Percentiles rank a stretch among this genome's conserved stretches.
These are phyloP conservation scores for Lycocerus yunnanus DNA, from an alignment of 2,888 invertebrate species.

Conservation along the genomic window DNA sequence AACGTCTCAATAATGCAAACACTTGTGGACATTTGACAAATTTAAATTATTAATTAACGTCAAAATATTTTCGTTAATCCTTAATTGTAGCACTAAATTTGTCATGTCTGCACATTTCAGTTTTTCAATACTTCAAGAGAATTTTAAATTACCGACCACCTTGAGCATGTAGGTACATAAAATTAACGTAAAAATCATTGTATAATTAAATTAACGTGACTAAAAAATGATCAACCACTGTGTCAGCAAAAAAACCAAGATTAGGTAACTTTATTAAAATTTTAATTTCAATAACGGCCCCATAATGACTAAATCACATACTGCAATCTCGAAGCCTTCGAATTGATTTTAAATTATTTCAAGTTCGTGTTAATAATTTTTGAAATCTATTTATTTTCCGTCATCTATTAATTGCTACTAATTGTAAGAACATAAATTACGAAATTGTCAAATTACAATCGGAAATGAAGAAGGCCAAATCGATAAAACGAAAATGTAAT, in stretches of 20 bases:
- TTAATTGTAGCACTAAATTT: background rate
- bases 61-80: background rate
- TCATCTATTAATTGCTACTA: slow-evolving; percentile 1
- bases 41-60: background rate
- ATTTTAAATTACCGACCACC: background rate
- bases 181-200: background rate
- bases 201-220: background rate
- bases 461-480: slow-evolving; percentile 1
- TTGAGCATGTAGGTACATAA: background rate
- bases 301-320: background rate
- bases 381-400: slow-evolving; percentile 1
- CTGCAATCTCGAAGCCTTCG: background rate
- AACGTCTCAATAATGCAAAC: background rate
- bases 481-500: background rate
- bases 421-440: background rate
- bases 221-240: background rate
- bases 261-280: background rate
- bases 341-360: background rate
- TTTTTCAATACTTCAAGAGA: background rate
- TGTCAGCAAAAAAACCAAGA: background rate
- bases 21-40: background rate
- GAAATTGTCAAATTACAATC: slow-evolving; percentile 3
- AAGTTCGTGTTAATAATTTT: slow-evolving; percentile 1
- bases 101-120: background rate
- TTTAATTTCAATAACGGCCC: background rate